A percentile compares a stretch with the other conserved stretches of the same genome.
Conservation (phyloP, 2,797 vertebrate species). For the Myripristis murdjan region DNA sequence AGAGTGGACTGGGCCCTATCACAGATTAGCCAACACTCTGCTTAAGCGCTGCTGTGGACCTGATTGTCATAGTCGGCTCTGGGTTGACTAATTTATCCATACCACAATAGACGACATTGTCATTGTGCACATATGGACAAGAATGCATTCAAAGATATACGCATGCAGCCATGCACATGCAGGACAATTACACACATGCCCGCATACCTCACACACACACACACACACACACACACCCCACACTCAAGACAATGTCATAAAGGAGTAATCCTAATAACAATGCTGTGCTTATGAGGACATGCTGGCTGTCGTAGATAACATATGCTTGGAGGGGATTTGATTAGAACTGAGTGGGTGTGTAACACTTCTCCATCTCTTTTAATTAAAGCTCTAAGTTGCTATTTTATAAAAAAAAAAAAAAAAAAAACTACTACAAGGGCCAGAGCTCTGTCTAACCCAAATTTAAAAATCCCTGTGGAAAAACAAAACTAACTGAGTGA, state of each 20-base stretch:
- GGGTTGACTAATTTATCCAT: constrained; percentile 45
- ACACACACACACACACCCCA: background rate
- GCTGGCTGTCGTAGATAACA: constrained; percentile 69
- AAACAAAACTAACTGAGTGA: constrained; percentile 53
- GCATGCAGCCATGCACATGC: constrained; percentile 13
- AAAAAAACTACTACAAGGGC: constrained; percentile 52
- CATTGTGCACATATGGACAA: constrained; percentile 23
- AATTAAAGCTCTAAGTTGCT: constrained; percentile 67
- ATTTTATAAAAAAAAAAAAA: too few relatives aligned
- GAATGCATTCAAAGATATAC: constrained; percentile 10
- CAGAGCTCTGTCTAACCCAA: constrained; percentile 25
- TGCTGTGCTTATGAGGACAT: constrained; percentile 37
- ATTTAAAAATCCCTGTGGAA: constrained; percentile 41
- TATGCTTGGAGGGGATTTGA: constrained; percentile 62
- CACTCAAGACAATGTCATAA: constrained; percentile 60
- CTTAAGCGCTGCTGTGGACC: constrained; percentile 37
- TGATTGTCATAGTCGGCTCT: constrained; percentile 47
- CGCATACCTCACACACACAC: background rate
- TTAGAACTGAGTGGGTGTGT: constrained; percentile 61
- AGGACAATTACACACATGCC: constrained; percentile 14
- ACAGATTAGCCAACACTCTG: constrained; percentile 51
- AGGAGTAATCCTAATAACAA: constrained; percentile 63
- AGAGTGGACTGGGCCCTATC: constrained; percentile 21
- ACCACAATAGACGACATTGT: constrained; percentile 41
- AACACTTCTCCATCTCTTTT: constrained; percentile 62